Base-by-base conservation (phyloP, 2,888 invertebrate genomes). In the Caenorhabditis becei region DNA sequence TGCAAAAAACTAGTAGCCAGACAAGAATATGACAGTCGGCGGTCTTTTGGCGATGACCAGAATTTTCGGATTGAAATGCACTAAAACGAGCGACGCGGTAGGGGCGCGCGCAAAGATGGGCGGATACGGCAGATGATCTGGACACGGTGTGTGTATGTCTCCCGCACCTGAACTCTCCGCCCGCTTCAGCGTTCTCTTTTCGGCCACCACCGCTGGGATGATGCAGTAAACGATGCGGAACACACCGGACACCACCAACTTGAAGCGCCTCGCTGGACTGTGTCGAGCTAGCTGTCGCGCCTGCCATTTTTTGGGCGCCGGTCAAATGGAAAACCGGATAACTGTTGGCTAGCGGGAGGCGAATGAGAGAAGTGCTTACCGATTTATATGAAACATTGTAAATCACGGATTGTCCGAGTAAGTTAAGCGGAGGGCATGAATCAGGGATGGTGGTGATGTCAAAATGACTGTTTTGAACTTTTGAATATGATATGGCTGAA, bases 51-150 rank as follows among this genome's bases (percentile, higher is more conserved):
- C 59, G 24, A 66, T 37, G 66, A 75, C 74, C 65, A 56, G 54
- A 71, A 61, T 72, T 63, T 63, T 63, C 56, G 77, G 77, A 77
- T 77, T 78, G 63, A 71, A 78, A 78, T 78, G 78, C 78, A 78
- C 78, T 78, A 78, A 78, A 78, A 78, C 62, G 77, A 61, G 67
- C 75, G 63, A 16, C 41, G 47, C 62, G 62, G 47, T 47, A 47
- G 47, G 54, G 58, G 49, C 54, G 69, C 74, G 61, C 67, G 67
- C 75, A 67, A 54, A 71, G 51, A 66, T 70, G 71, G 78, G 78
- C 78, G 78, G 78, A 71, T 78, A 71, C 78, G 71, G 63, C 77
- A 77, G 70, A 77, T 77, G 77, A 77, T 77, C 77, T 77, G 70
- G 77, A 77, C 77, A 70, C 69, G 63, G 63, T 71, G 65, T 63